phyloP scores from a whole-genome alignment of 2,888 invertebrate species.

The Lasius platythorax region DNA sequence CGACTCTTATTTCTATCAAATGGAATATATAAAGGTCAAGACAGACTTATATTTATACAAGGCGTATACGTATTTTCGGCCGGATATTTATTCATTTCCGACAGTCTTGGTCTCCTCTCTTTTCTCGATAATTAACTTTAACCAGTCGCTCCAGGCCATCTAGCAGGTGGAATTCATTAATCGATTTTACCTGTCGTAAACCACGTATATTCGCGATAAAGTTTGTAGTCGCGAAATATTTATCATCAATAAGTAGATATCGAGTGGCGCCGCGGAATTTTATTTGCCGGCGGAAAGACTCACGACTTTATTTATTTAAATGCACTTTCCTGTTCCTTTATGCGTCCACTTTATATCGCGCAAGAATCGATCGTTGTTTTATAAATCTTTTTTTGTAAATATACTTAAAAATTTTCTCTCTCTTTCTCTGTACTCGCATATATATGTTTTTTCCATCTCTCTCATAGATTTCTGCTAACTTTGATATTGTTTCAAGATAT shows the following conservation, averaged over 20 bases:
- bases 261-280: background rate
- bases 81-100: conserved; percentile 74
- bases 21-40: conserved; percentile 8
- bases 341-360: conserved; percentile 1
- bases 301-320: background rate
- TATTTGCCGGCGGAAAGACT: background rate
- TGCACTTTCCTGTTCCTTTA: background rate
- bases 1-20: background rate
- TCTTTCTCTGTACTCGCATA: background rate
- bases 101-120: conserved; percentile 13
- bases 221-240: conserved; percentile 22
- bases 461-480: conserved; percentile 5
- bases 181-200: conserved; percentile 6
- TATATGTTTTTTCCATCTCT: background rate
- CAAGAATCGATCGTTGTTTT: conserved; percentile 2
- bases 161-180: conserved; percentile 33
- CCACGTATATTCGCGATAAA: background rate
- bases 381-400: background rate
- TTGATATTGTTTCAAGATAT: background rate
- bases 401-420: background rate
- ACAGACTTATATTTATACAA: conserved; percentile 45
- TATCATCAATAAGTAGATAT: conserved; percentile 9
- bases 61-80: conserved; percentile 52
- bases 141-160: background rate
- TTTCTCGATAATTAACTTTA: conserved; percentile 57